Base-by-base conservation (phyloP, 2,888 invertebrate genomes). In the Dicycla oo region DNA sequence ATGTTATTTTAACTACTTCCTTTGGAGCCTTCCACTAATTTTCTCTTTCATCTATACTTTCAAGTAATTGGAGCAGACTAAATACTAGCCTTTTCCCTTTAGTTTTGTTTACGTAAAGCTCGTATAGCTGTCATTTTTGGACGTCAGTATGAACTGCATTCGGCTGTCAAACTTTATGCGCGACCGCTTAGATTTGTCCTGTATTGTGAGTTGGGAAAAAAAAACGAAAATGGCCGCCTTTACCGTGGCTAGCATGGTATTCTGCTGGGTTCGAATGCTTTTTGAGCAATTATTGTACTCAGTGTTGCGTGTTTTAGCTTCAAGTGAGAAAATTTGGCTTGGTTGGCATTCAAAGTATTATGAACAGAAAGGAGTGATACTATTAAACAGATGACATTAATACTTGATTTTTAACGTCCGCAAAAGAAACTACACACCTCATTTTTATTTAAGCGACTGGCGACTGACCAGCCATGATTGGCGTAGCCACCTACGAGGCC, bases 261-360 rank as follows among this genome's bases (percentile, higher is more conserved):
- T 67, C 30, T 47, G 45, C 18, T 26, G 10, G 43, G 38, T 7
- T 56, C 30, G 47, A 43, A 60, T 57, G 15, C 54, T 72, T 81
- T 81, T 65, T 58, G 51, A 65, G 43, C 61, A 75, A 58, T 69
- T 65, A 56, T 45, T 64, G 40, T 26, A 38, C 0, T 26, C 26
- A 20, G 47, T 45, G 43, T 69, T 74, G 76, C 75, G 73, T 90
- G 89, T 53, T 69, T 56, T 20, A 13, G 30, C 4, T 18, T 26
- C 13, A n/a, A 53, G 13, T 70, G 38, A 45, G 30, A 23, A 45
- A 13, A 10, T 47, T 53, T 40, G 18, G 51, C 0, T 49, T n/a
- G 34, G 61, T 56, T 38, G 34, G 3, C 1, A 15, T 13, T 62
- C 20, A 15, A 45, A 30, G 11, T 43, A 20, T 20, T 20, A 4